Base-by-base conservation (phyloP, 2,888 invertebrate genomes). In the Eilema depressum region DNA sequence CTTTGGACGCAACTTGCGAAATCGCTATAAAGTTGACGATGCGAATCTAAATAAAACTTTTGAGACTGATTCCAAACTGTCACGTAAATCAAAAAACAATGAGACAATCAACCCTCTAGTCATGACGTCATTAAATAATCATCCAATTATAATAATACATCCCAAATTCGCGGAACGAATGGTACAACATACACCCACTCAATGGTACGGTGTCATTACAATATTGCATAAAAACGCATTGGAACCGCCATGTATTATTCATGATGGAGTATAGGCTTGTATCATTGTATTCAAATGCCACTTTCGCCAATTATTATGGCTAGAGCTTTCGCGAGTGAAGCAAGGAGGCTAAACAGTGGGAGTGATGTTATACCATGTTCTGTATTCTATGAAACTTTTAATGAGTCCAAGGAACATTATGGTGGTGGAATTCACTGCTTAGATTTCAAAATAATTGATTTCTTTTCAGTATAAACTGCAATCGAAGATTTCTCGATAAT, bases 201-300 rank as follows among this genome's bases (percentile, higher is more conserved):
- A 23, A 57, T 66, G 12, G 69, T 53, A 56, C 47, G 57, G 59
- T 81, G 81, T 83, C 88, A 91, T 91, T 91, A 91, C 85, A 87
- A 82, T 78, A 84, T 92, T 92, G 90, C 92, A 93, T 91, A 91
- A 92, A 82, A 93, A 92, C 84, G 77, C 78, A 84, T 81, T 84
- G 80, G 81, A 80, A 82, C 57, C 25, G 17, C 69, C 82, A 94
- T 95, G 91, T 91, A 88, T 95, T 89, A 95, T 95, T 94, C 95
- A 95, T 91, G 72, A 95, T 91, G 72, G 83, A 85, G 79, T 86
- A 86, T 88, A 88, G 86, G 86, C 89, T 83, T 85, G 82, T 76
- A 74, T 87, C 90, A 95, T 95, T 95, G 95, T 95, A 95, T 95
- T 94, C 92, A 94, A 94, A 95, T 95, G 86, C 86, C 83, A 92